Evolutionary conservation across 1,140 invertebrate genomes (phyloP).

Genomic region (Drosophila ohnishii): DNA sequence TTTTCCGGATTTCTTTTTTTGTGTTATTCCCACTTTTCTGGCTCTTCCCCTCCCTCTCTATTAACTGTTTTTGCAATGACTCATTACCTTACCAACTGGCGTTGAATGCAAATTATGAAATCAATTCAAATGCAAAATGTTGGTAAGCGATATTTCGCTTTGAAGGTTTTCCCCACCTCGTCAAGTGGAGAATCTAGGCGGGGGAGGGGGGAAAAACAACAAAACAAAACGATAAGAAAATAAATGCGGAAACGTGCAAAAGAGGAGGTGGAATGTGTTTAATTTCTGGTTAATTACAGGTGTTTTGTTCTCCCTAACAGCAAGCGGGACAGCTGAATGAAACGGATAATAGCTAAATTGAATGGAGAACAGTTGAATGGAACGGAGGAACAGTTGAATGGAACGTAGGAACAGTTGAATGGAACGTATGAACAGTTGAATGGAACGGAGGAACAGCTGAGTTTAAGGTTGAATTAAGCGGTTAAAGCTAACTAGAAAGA

Average conservation of each 20-base stretch:
- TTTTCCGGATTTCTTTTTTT: constrained; percentile 41
- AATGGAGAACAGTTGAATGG: background rate
- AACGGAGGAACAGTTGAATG: background rate
- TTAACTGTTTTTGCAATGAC: constrained; percentile 8
- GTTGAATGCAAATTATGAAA: constrained; percentile 36
- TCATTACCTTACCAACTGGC: constrained; percentile 33
- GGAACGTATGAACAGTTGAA: background rate
- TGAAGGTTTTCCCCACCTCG: constrained; percentile 10
- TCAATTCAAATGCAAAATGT: constrained; percentile 37
- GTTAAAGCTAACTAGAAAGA: background rate
- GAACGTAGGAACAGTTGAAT: background rate
- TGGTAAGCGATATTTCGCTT: constrained; percentile 16
- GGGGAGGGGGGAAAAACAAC: background rate
- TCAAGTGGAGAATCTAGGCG: background rate
- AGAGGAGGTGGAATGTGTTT: background rate
- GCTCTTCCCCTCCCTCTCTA: background rate
- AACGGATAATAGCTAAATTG: background rate
- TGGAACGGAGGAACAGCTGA: too few relatives aligned
- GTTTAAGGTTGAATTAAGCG: background rate
- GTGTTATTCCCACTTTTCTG: background rate
- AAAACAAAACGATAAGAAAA: background rate
- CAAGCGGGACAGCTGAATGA: background rate
- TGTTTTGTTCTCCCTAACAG: background rate
- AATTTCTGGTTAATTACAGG: constrained; percentile 12
- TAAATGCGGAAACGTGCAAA: constrained; percentile 12